Conservation (phyloP, 2,888 invertebrate genomes). For the Melieria picta region DNA sequence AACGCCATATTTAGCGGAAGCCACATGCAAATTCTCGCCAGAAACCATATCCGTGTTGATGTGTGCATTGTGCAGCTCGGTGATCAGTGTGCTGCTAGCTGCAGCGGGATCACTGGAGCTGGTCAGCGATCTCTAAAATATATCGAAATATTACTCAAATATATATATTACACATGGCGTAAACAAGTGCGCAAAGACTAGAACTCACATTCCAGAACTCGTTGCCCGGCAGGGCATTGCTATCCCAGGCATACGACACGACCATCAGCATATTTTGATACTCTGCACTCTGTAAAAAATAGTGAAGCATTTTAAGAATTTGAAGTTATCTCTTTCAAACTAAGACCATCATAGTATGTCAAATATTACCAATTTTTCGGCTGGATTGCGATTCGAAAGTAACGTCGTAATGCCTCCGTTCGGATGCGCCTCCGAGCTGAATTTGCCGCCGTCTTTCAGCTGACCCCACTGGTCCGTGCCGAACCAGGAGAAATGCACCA, state of each 20-base stretch:
- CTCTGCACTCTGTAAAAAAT: neutral
- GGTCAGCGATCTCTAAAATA: conserved; percentile 52
- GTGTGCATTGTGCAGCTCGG: conserved; percentile 70
- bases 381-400: conserved; percentile 70
- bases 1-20: conserved; percentile 57
- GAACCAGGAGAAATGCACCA: conserved; percentile 76
- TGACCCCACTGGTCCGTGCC: conserved; percentile 65
- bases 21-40: conserved; percentile 68
- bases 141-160: neutral
- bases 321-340: neutral
- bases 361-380: conserved; percentile 64
- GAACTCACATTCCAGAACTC: conserved; percentile 72
- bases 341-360: neutral
- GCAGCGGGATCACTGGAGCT: conserved; percentile 70
- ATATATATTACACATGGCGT: neutral
- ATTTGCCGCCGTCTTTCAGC: conserved; percentile 64
- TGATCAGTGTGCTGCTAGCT: conserved; percentile 70
- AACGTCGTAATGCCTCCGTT: conserved; percentile 67
- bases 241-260: conserved; percentile 79
- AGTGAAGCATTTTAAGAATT: no score
- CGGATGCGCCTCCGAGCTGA: conserved; percentile 50
- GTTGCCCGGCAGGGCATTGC: conserved; percentile 78
- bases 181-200: neutral
- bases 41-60: conserved; percentile 67
- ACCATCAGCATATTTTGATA: conserved; percentile 65